A percentile compares a stretch with the other conserved stretches of the same genome.
phyloP scores from a whole-genome alignment of 2,113 vertebrate species.

The Sphyrna mokarran region DNA sequence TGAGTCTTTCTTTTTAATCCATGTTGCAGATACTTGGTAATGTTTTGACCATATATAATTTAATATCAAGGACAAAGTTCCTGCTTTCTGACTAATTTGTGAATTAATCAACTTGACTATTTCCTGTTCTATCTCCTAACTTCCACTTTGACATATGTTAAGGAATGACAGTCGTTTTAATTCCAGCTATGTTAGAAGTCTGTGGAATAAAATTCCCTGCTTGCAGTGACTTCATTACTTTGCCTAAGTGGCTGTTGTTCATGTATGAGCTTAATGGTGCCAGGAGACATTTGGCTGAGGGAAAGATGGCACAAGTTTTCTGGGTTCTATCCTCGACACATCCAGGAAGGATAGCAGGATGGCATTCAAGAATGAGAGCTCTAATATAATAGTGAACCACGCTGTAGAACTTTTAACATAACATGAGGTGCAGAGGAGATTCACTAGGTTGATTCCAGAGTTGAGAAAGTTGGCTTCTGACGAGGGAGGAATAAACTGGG shows the following conservation, averaged over 20 bases:
- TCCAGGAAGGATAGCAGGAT: neutral
- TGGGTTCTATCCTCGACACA: neutral
- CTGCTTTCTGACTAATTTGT: neutral
- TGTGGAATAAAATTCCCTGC: neutral
- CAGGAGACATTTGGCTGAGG: neutral
- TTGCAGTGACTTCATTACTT: neutral
- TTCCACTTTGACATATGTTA: neutral
- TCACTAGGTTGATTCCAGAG: too few relatives aligned
- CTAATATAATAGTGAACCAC: neutral
- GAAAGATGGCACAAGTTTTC: neutral
- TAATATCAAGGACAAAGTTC: neutral
- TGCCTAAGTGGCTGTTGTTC: neutral
- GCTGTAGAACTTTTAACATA: neutral
- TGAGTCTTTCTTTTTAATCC: neutral
- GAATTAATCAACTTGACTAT: neutral
- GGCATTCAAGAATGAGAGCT: neutral
- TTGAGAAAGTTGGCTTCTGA: too few relatives aligned
- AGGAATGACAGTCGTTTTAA: neutral
- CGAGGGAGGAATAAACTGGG: too few relatives aligned
- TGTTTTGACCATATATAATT: neutral
- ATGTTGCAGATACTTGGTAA: neutral
- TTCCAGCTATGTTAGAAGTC: neutral
- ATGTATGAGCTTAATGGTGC: neutral
- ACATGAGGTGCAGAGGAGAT: too few relatives aligned
- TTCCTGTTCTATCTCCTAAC: neutral